phyloP scores from a whole-genome alignment of 2,113 vertebrate genomes.

The Lophius piscatorius region DNA sequence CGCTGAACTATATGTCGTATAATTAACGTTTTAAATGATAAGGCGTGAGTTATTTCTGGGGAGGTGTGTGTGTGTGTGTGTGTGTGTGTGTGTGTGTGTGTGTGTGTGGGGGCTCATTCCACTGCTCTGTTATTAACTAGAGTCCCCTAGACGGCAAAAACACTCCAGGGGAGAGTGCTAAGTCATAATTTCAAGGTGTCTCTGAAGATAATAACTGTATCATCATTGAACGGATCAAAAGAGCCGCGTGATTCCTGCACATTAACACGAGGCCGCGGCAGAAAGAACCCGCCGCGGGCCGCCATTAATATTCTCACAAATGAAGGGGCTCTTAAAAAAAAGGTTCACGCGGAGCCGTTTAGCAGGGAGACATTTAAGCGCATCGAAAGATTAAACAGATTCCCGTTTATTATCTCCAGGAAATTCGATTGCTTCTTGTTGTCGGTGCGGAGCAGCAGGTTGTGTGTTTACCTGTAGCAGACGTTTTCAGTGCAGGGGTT shows the following conservation, averaged over 20 bases:
- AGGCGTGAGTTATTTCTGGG: constrained; percentile 44
- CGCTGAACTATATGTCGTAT: constrained; percentile 36
- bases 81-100: no score
- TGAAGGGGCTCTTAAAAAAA: constrained; percentile 49
- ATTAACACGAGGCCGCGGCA: constrained; percentile 59
- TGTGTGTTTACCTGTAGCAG: constrained; percentile 91
- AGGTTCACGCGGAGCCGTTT: constrained; percentile 51
- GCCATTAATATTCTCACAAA: constrained; percentile 64
- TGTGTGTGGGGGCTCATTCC: no score
- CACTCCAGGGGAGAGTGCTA: constrained; percentile 34
- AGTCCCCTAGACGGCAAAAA: constrained; percentile 50
- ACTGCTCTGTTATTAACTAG: constrained; percentile 60
- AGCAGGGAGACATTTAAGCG: constrained; percentile 50
- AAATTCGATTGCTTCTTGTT: constrained; percentile 25
- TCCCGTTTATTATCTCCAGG: constrained; percentile 34
- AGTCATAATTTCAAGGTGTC: constrained; percentile 72
- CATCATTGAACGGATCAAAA: constrained; percentile 62
- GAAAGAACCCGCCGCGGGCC: constrained; percentile 52
- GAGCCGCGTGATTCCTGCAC: constrained; percentile 33
- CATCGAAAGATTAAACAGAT: constrained; percentile 52
- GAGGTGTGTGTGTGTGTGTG: no score
- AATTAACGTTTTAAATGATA: constrained; percentile 37
- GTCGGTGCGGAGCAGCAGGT: constrained; percentile 2
- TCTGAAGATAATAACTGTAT: constrained; percentile 74
- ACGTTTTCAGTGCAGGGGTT: constrained; percentile 96